Evolutionary conservation across 1,140 invertebrate genomes (phyloP).

Genomic region (Manduca sexta): DNA sequence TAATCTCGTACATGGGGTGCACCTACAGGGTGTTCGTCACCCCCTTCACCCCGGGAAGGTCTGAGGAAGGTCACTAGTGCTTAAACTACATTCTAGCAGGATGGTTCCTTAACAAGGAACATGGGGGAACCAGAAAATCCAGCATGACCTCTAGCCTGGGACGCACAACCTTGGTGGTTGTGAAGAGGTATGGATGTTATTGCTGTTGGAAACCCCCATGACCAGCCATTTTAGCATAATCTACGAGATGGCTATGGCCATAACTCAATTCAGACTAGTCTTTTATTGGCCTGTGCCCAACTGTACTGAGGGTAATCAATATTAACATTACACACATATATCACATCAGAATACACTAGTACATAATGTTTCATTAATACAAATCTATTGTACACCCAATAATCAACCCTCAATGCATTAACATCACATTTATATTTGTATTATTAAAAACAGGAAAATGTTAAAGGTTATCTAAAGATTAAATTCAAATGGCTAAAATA

Average conservation of each 20-base stretch:
- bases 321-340: background rate
- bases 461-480: too few species aligned
- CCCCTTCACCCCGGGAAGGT: slow-evolving; percentile 69
- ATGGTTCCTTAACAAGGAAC: slow-evolving; percentile 60
- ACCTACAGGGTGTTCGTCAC: slow-evolving; percentile 59
- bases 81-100: slow-evolving; percentile 63
- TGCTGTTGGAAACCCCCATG: slow-evolving; percentile 67
- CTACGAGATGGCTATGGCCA: slow-evolving; percentile 66
- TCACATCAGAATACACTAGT: background rate
- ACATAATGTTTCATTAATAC: too few species aligned
- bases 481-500: too few species aligned
- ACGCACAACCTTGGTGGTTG: slow-evolving; percentile 34
- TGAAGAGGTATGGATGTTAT: slow-evolving; percentile 37
- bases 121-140: slow-evolving; percentile 70
- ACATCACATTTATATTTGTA: too few species aligned
- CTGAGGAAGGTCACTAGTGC: slow-evolving; percentile 68
- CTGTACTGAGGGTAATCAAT: slow-evolving; percentile 52
- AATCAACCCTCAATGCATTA: too few species aligned
- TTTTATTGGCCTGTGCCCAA: slow-evolving; percentile 65
- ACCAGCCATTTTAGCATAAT: slow-evolving; percentile 71
- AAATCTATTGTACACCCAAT: too few species aligned
- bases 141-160: slow-evolving; percentile 38
- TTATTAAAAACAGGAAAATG: too few species aligned
- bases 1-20: slow-evolving; percentile 73
- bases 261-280: slow-evolving; percentile 75